These are phyloP conservation scores for Metopolophium dirhodum DNA, from an alignment of 1,140 invertebrate species.

Conservation along the genomic window DNA sequence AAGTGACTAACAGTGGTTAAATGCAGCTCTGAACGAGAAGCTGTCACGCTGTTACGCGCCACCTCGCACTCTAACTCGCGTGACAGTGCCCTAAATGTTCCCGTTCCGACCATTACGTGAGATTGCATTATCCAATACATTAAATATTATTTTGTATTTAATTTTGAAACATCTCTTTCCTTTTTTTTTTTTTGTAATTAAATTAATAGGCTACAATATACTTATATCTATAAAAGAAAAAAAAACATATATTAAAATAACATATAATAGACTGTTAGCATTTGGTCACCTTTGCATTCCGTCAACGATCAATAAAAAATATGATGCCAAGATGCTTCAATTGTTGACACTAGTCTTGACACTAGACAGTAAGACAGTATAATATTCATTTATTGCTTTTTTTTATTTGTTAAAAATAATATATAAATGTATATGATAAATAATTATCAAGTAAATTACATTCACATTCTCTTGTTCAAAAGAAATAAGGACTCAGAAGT, in stretches of 20 bases:
- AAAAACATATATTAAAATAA: constrained; percentile 38
- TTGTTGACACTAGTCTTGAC: constrained; percentile 55
- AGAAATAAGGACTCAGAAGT: neutral
- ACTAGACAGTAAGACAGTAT: constrained; percentile 51
- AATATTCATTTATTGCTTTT: constrained; percentile 39
- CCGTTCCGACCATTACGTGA: constrained; percentile 56
- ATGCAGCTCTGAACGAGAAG: constrained; percentile 70
- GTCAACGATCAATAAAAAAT: constrained; percentile 31
- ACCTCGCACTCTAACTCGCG: constrained; percentile 73
- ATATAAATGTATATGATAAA: constrained; percentile 43
- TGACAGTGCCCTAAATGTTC: constrained; percentile 68
- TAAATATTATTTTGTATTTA: constrained; percentile 51
- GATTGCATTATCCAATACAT: constrained; percentile 47
- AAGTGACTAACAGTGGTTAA: constrained; percentile 75
- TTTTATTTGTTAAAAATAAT: constrained; percentile 38
- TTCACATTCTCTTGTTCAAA: constrained; percentile 30
- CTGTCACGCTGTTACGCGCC: constrained; percentile 71
- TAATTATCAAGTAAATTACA: constrained; percentile 33
- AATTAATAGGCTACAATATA: constrained; percentile 55
- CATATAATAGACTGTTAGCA: constrained; percentile 49
- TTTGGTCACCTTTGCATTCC: constrained; percentile 51
- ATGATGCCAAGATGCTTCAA: constrained; percentile 12
- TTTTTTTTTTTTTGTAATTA: constrained; percentile 43
- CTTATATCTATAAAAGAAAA: constrained; percentile 51
- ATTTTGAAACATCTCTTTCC: constrained; percentile 49